Evolutionary conservation across 2,797 vertebrate species (phyloP).

Genomic region (Enteromius paludinosus): DNA sequence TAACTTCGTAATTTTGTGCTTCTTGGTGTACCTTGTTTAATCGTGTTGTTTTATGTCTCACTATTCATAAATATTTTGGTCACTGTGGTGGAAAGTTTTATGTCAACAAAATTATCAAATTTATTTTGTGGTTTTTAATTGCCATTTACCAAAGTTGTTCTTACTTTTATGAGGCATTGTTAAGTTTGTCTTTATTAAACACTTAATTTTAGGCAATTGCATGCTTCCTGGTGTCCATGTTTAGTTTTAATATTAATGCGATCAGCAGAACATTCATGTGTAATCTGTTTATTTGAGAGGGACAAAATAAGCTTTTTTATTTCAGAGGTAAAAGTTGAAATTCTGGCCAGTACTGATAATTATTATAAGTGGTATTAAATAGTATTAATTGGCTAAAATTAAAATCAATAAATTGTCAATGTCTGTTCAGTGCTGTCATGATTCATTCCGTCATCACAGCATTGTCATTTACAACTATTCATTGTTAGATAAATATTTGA

Average conservation of each 20-base stretch:
- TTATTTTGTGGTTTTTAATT: neutral
- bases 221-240: neutral
- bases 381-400: neutral
- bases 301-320: neutral
- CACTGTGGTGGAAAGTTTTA: neutral
- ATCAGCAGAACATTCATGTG: neutral
- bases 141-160: neutral
- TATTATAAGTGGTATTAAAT: neutral
- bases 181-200: slow-evolving; percentile 2
- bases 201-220: neutral
- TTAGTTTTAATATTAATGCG: slow-evolving; percentile 14
- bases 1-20: neutral
- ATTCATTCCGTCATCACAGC: neutral
- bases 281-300: neutral
- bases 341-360: neutral
- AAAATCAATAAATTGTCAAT: neutral
- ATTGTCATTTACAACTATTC: neutral
- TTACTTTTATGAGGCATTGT: neutral
- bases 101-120: neutral
- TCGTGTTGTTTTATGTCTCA: neutral
- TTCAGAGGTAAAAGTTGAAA: neutral
- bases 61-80: neutral
- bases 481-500: neutral
- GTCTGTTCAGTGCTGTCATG: neutral
- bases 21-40: neutral